Evolutionary conservation across 1,140 invertebrate species (phyloP).

Genomic region (Saccostrea glomerata): DNA sequence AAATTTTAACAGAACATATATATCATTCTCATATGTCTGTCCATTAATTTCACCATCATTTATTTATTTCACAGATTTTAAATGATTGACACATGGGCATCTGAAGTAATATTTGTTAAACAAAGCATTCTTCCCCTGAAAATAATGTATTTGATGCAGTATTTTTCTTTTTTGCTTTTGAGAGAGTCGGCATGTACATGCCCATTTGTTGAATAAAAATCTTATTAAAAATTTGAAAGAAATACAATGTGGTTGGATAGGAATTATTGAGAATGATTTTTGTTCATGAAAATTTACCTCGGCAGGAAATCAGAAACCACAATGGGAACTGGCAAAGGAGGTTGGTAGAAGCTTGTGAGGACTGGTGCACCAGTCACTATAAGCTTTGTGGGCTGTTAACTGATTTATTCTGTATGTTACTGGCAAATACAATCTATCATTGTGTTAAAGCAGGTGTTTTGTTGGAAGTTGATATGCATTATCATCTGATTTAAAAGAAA

Average conservation of each 20-base stretch:
- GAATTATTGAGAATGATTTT: slow-evolving; percentile 12
- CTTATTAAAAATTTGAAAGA: not conserved
- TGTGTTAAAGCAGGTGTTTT: too few relatives aligned
- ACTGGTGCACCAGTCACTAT: not conserved
- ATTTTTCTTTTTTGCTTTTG: not conserved
- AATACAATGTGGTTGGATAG: not conserved
- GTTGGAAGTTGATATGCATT: too few relatives aligned
- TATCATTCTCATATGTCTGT: not conserved
- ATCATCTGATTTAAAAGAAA: too few relatives aligned
- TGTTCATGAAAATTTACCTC: not conserved
- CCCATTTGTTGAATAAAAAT: slow-evolving; percentile 5
- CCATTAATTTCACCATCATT: not conserved
- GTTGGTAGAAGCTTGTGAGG: slow-evolving; percentile 11
- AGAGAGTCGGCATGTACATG: not conserved
- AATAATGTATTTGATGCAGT: not conserved
- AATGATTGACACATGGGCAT: not conserved
- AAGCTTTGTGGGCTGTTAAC: not conserved
- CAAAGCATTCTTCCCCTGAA: not conserved
- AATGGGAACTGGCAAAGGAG: slow-evolving; percentile 29
- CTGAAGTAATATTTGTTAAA: not conserved
- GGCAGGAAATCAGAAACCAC: not conserved
- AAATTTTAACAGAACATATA: slow-evolving; percentile 16
- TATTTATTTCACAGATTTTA: not conserved
- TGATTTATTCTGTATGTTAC: too few relatives aligned
- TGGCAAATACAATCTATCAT: too few relatives aligned